Evolutionary conservation across 2,888 invertebrate genomes (phyloP), one percentile per base, ranked within the genome.

Genomic region (Ennomos erosarius): DNA sequence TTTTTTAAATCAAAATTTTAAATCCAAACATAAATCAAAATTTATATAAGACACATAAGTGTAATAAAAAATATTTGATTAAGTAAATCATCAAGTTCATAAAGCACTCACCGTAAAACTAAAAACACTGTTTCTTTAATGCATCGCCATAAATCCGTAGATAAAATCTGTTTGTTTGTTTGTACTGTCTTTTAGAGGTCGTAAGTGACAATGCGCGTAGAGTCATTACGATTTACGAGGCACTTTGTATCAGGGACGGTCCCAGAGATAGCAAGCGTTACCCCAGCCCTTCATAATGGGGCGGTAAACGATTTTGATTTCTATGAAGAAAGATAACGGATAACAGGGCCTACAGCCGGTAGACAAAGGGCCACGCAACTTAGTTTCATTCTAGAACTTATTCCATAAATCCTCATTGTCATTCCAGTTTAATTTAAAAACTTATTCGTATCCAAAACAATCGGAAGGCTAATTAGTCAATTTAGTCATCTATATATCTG

Each of bases 181-280:
- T 70, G 64, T 68, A 68, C 67, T 70, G 65, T 62, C 46, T 64
- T 64, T 61, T 55, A 63, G 59, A 60, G 62, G 65, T 58, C 68
- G 63, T 69, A 73, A 67, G 71, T 65, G 65, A 71, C 69, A 69
- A 71, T 69, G 64, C 51, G 55, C 46, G 38, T 55, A 69, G 52
- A 62, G 61, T 70, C 75, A 81, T 82, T 81, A 81, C 76, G 78
- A 82, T 82, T 85, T 82, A 85, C 76, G 84, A 80, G 71, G 67
- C 69, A 73, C 76, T 82, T 74, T 66, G 69, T 76, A 79, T 75
- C 79, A 79, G 78, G 81, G 79, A 74, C 74, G 73, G 63, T 44
- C 65, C 64, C 64, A 60, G 70, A 72, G 74, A 73, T 68, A 60
- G 66, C 42, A 33, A 42, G 26, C 46, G 11, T 50, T 49, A 42